Conservation (phyloP, 2,113 vertebrate species). For the Prinia subflava region DNA sequence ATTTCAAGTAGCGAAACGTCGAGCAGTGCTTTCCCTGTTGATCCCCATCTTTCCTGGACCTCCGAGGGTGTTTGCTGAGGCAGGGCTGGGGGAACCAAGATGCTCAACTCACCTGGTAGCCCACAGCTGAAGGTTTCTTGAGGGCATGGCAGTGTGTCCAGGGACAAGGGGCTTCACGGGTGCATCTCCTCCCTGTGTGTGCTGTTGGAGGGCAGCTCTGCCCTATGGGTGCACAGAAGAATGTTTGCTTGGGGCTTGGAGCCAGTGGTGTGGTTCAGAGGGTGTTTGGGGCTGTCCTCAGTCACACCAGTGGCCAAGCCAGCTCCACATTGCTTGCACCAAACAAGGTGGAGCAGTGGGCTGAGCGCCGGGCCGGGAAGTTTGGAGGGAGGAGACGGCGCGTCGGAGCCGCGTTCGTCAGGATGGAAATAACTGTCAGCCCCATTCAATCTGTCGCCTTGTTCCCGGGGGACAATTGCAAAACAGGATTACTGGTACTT, state of each 20-base stretch:
- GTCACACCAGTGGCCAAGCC: not conserved
- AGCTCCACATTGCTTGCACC: not conserved
- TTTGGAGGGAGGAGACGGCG: conserved; percentile 7
- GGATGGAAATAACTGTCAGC: conserved; percentile 63
- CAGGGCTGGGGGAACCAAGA: not conserved
- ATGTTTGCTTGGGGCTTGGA: rapidly evolving
- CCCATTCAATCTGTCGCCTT: conserved; percentile 49
- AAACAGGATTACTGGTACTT: conserved; percentile 72
- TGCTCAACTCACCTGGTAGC: not conserved
- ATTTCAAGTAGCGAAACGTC: rapidly evolving
- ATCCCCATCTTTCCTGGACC: not conserved
- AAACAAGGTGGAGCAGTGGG: not conserved
- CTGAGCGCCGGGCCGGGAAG: conserved; percentile 13
- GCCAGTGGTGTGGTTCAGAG: not conserved
- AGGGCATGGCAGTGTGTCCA: not conserved
- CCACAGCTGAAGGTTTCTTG: not conserved
- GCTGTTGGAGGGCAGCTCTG: not conserved
- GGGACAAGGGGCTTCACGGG: not conserved
- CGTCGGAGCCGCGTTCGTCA: not conserved
- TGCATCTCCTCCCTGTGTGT: rapidly evolving
- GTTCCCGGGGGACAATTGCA: conserved; percentile 58
- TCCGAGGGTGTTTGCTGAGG: rapidly evolving
- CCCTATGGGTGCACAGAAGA: not conserved
- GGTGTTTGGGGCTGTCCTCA: not conserved
- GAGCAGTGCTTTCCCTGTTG: not conserved